Evolutionary conservation across 1,140 invertebrate genomes (phyloP).

Genomic region (Heliconius himera): DNA sequence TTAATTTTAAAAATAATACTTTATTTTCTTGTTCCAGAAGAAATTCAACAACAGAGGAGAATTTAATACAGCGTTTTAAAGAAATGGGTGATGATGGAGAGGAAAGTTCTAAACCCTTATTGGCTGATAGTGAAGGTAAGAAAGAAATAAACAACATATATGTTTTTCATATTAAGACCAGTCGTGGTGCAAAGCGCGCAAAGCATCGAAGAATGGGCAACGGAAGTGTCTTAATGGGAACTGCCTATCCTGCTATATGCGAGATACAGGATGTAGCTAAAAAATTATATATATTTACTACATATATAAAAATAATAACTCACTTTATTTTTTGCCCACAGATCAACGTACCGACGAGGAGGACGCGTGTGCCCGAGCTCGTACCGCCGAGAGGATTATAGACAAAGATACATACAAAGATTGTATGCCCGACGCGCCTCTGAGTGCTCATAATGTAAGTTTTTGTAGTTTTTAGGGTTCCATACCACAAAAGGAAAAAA

Average conservation of each 20-base stretch:
- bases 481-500: no score
- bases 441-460: conserved; percentile 42
- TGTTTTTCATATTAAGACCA: no score
- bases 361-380: conserved; percentile 53
- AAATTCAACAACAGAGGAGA: conserved; percentile 65
- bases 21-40: conserved; percentile 46
- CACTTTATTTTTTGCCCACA: conserved; percentile 15
- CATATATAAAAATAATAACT: no score
- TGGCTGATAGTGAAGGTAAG: conserved; percentile 72
- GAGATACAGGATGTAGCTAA: no score
- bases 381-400: conserved; percentile 67
- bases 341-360: conserved; percentile 72
- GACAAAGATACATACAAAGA: conserved; percentile 64
- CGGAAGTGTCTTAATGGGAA: no score
- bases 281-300: no score
- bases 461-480: not conserved
- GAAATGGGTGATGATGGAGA: conserved; percentile 66
- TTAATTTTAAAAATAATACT: not conserved
- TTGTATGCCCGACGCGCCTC: conserved; percentile 57
- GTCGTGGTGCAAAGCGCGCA: no score
- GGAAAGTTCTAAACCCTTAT: conserved; percentile 68
- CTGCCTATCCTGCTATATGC: no score
- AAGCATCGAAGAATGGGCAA: no score
- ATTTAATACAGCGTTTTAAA: conserved; percentile 58
- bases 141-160: not conserved